Percentiles rank a stretch among this genome's conserved stretches.
phyloP scores from a whole-genome alignment of 2,888 invertebrate genomes.

The Xiphydria camelus region DNA sequence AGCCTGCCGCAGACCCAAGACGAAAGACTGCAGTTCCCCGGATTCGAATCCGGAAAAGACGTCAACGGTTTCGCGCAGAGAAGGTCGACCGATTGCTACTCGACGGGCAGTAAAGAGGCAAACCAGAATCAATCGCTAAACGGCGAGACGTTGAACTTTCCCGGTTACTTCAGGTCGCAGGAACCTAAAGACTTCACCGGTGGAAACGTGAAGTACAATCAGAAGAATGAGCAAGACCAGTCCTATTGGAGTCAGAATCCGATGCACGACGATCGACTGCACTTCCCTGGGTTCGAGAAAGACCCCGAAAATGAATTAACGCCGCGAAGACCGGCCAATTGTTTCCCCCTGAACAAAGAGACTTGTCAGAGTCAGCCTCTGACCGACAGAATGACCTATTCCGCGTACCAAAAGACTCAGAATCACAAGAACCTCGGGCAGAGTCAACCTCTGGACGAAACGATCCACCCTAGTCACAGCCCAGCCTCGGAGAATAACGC shows the following conservation, averaged over 20 bases:
- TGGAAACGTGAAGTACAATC: slow-evolving; percentile 10
- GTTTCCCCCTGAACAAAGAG: slow-evolving; percentile 5
- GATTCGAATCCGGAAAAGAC: slow-evolving; percentile 40
- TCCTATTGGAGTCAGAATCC: slow-evolving; percentile 35
- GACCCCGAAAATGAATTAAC: slow-evolving; percentile 28
- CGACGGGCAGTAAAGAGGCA: slow-evolving; percentile 28
- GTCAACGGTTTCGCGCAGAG: slow-evolving; percentile 28
- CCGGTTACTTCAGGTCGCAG: slow-evolving; percentile 26
- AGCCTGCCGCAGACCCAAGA: slow-evolving; percentile 60
- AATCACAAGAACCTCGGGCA: background rate
- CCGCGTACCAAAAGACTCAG: slow-evolving; percentile 1
- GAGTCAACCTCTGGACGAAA: slow-evolving; percentile 18
- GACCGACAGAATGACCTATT: background rate
- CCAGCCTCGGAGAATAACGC: slow-evolving; percentile 29
- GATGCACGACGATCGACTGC: slow-evolving; percentile 34
- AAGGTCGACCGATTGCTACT: slow-evolving; percentile 28
- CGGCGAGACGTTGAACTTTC: slow-evolving; percentile 24
- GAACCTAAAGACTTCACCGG: slow-evolving; percentile 23
- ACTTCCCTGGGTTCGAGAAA: slow-evolving; percentile 34
- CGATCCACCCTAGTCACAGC: slow-evolving; percentile 42
- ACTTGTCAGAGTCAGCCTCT: background rate
- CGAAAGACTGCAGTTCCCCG: slow-evolving; percentile 52
- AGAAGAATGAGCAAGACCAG: slow-evolving; percentile 31
- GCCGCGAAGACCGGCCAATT: slow-evolving; percentile 2
- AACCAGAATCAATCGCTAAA: slow-evolving; percentile 29